Percentiles rank a stretch among this genome's conserved stretches.
Evolutionary conservation across 1,140 invertebrate genomes (phyloP).

Genomic region (Zaprionus africanus): DNA sequence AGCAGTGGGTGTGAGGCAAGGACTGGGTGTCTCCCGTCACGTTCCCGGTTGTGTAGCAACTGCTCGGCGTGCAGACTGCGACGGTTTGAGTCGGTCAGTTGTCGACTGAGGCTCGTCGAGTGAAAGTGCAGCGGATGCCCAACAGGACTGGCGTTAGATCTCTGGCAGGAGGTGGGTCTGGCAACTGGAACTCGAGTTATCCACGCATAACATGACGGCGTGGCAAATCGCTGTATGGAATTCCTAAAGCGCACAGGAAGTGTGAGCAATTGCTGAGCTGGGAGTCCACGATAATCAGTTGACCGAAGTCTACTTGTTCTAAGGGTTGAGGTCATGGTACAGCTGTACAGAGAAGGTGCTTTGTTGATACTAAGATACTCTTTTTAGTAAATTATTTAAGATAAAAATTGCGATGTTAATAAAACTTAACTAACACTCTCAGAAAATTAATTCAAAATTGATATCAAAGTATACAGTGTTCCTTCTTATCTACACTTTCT

Average conservation of each 20-base stretch:
- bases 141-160: conserved; percentile 1
- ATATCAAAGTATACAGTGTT: no score
- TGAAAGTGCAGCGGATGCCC: conserved; percentile 64
- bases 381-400: neutral
- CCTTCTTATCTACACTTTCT: neutral
- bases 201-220: conserved; percentile 11
- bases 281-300: conserved; percentile 31
- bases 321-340: neutral
- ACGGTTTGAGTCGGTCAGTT: conserved; percentile 56
- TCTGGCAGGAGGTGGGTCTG: neutral
- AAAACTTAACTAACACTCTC: no score
- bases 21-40: neutral
- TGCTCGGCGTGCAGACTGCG: conserved; percentile 40
- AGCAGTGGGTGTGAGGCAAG: conserved; percentile 6
- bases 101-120: conserved; percentile 56
- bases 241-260: neutral
- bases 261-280: neutral
- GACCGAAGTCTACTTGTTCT: conserved; percentile 27
- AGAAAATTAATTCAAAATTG: no score
- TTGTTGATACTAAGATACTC: neutral
- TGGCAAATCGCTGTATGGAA: conserved; percentile 38
- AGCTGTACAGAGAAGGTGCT: no score
- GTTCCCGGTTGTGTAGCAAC: conserved; percentile 39
- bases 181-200: conserved; percentile 3
- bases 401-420: no score